Conservation (phyloP, 1,140 invertebrate species). For the Macrostomum lignano region DNA sequence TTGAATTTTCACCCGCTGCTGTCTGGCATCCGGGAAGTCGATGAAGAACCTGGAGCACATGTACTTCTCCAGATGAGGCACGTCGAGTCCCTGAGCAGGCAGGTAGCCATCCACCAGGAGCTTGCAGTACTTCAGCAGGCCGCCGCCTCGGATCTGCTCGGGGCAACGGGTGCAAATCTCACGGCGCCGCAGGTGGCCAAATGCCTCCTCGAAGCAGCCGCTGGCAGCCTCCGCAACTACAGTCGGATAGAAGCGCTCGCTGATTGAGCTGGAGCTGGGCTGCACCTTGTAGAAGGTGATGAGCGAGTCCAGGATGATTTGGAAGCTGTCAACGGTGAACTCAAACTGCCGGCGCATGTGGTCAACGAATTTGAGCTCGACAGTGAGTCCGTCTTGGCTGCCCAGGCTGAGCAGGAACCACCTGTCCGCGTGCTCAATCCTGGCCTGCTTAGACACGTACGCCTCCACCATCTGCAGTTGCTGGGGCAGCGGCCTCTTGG, state of each 20-base stretch:
- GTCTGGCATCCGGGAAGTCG: constrained; percentile 72
- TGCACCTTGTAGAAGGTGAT: constrained; percentile 53
- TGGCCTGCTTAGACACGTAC: too few relatives aligned
- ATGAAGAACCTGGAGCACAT: constrained; percentile 99
- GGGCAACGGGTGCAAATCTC: constrained; percentile 70
- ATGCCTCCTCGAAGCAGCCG: constrained; percentile 75
- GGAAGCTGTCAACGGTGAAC: constrained; percentile 95
- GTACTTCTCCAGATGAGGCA: constrained; percentile 71
- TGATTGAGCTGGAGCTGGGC: constrained; percentile 32
- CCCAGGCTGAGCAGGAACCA: constrained; percentile 80
- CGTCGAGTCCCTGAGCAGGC: constrained; percentile 52
- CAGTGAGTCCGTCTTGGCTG: constrained; percentile 40
- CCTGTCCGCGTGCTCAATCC: constrained; percentile 6
- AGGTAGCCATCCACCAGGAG: constrained; percentile 67
- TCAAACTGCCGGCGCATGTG: constrained; percentile 91
- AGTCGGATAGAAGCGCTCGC: constrained; percentile 78
- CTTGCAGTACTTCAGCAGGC: constrained; percentile 92
- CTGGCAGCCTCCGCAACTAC: constrained; percentile 87
- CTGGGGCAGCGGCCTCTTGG: too few relatives aligned
- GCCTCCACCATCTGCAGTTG: too few relatives aligned
- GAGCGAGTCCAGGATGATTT: constrained; percentile 77
- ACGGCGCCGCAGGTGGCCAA: constrained; percentile 70
- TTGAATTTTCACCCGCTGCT: constrained; percentile 66
- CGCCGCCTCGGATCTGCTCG: constrained; percentile 91
- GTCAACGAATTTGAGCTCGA: constrained; percentile 96